A percentile compares a stretch with the other conserved stretches of the same genome.
Evolutionary conservation across 2,797 vertebrate species (phyloP).

Genomic region (Amniataba percoides): DNA sequence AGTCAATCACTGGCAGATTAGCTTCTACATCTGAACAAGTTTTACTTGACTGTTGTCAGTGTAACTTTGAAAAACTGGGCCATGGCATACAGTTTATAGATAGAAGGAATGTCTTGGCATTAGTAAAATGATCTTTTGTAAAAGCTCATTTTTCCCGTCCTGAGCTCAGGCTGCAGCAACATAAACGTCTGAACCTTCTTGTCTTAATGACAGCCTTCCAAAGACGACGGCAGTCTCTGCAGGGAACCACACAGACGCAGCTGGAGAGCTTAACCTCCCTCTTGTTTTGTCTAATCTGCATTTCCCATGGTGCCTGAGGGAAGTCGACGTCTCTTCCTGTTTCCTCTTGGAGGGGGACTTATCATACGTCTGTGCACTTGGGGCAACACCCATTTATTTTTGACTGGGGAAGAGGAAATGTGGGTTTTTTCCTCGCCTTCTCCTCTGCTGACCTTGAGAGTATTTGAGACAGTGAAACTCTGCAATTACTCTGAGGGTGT

Average conservation of each 20-base stretch:
- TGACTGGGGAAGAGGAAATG: conserved; percentile 57
- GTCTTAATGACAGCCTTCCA: conserved; percentile 32
- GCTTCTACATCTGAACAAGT: neutral
- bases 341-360: conserved; percentile 76
- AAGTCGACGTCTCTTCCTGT: conserved; percentile 87
- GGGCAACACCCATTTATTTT: conserved; percentile 85
- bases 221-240: conserved; percentile 41
- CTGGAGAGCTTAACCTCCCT: conserved; percentile 70
- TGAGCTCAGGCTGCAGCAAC: neutral
- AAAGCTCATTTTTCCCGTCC: neutral
- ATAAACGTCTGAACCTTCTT: conserved; percentile 3
- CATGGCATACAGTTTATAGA: neutral
- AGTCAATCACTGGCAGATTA: neutral
- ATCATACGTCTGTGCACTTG: conserved; percentile 72
- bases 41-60: neutral
- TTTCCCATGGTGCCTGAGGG: conserved; percentile 85
- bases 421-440: conserved; percentile 22
- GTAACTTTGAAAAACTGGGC: neutral
- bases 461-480: conserved; percentile 33
- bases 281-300: conserved; percentile 91
- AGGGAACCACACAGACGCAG: conserved; percentile 56
- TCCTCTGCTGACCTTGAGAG: conserved; percentile 57
- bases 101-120: too few species aligned
- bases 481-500: conserved; percentile 39
- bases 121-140: neutral